Evolutionary conservation across 2,113 vertebrate genomes (phyloP).

Genomic region (Burhinus bistriatus): DNA sequence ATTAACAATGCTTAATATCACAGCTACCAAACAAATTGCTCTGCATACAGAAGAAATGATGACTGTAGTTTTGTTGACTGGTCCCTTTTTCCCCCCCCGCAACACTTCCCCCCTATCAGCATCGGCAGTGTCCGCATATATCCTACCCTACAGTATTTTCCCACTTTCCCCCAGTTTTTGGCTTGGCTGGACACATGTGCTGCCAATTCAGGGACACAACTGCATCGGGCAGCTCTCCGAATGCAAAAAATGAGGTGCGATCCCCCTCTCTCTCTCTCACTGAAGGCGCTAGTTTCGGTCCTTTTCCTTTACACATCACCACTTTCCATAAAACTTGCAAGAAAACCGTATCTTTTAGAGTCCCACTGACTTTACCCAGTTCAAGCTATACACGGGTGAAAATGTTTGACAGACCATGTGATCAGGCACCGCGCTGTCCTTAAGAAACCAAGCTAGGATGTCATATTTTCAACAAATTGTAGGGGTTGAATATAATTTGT

Average conservation of each 20-base stretch:
- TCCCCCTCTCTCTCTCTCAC: neutral
- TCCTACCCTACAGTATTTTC: neutral
- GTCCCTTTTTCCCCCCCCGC: neutral
- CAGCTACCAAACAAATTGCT: neutral
- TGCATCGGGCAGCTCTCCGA: neutral
- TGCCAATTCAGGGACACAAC: neutral
- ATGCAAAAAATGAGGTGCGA: fast-evolving
- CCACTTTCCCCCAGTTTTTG: neutral
- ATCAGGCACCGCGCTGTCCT: neutral
- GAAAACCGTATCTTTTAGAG: neutral
- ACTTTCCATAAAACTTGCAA: neutral
- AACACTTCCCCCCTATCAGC: neutral
- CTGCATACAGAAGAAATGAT: neutral
- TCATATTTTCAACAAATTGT: neutral
- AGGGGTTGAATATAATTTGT: neutral
- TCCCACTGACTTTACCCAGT: neutral
- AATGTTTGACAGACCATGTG: neutral
- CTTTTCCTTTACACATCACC: neutral
- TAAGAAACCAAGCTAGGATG: neutral
- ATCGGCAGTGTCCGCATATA: neutral
- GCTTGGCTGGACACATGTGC: neutral
- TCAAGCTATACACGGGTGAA: neutral
- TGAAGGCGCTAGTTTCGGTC: neutral
- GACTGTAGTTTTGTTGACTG: neutral
- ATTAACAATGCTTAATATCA: neutral